Base-by-base conservation (phyloP, 2,797 vertebrate genomes). In the Pitangus sulphuratus region DNA sequence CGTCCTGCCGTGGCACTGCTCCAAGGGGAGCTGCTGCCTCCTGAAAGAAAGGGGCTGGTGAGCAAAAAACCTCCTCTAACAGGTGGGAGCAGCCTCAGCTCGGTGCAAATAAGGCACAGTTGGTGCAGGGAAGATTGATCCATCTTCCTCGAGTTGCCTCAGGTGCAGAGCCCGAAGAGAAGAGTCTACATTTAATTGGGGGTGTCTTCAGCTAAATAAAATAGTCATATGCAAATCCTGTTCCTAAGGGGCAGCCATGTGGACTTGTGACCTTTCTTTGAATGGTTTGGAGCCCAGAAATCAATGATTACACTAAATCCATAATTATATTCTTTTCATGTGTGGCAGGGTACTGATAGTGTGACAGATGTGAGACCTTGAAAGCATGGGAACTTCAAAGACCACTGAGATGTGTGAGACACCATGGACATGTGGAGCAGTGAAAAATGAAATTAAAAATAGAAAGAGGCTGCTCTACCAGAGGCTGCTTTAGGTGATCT, bases 251-350 rank as follows among this genome's bases (percentile, higher is more conserved):
- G 89, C 91, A 88, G 80, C 72, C 80, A 3, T 33, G 96, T 94
- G 95, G 95, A 60, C 93, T 84, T 37, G 72, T 93, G 96, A 97
- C 95, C 94, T 96, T 96, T 95, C 95, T 97, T 90, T 95, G 95
- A 96, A 77, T 86, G 94, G 74, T 95, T 96, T 40, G 91, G 94
- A 96, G 95, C 89, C 91, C 89, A 96, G 92, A 94, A 96, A 96
- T 96, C 94, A 97, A 96, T 95, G 96, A 91, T 96, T 96, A 95
- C 96, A 90, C 95, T 94, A 95, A 96, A 97, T 96, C 96, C 94
- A 94, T 95, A 95, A 96, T 96, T 95, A 96, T 95, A 95, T 94
- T 96, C 94, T 96, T 96, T 97, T 96, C 87, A 95, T 95, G 70
- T 95, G 77, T 83, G 70, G 80, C 87, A 68, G 90, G 84, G 82